A percentile compares a stretch with the other conserved stretches of the same genome.
Evolutionary conservation across 2,797 vertebrate genomes (phyloP).

Genomic region (Mionectes olivaceus): DNA sequence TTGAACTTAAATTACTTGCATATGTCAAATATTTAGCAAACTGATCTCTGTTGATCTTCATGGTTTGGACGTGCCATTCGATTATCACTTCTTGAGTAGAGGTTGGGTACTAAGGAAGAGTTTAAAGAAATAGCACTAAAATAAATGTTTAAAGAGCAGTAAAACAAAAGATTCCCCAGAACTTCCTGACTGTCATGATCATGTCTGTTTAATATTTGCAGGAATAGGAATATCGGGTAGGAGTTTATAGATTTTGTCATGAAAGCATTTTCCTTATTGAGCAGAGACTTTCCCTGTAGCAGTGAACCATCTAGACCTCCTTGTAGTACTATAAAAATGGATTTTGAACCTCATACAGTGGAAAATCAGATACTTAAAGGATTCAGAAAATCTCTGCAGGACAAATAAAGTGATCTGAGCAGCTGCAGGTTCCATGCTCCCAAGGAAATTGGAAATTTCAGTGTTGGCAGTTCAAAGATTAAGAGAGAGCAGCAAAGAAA

Average conservation of each 20-base stretch:
- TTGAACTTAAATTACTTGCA: background rate
- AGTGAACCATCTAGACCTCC: background rate
- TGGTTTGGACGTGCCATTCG: background rate
- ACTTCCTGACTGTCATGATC: background rate
- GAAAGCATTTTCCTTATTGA: background rate
- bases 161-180: background rate
- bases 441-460: background rate
- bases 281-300: background rate
- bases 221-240: background rate
- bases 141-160: background rate
- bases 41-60: background rate
- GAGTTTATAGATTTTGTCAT: background rate
- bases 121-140: background rate
- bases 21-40: background rate
- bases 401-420: background rate
- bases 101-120: background rate
- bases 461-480: background rate
- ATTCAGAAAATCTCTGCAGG: background rate
- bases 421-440: background rate
- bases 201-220: background rate
- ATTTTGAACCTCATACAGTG: background rate
- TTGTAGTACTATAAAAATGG: background rate
- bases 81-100: background rate
- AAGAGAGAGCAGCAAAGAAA: background rate
- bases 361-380: background rate